A percentile compares a stretch with the other conserved stretches of the same genome.
Evolutionary conservation across 2,797 vertebrate genomes (phyloP).

Genomic region (Eremophila alpestris): DNA sequence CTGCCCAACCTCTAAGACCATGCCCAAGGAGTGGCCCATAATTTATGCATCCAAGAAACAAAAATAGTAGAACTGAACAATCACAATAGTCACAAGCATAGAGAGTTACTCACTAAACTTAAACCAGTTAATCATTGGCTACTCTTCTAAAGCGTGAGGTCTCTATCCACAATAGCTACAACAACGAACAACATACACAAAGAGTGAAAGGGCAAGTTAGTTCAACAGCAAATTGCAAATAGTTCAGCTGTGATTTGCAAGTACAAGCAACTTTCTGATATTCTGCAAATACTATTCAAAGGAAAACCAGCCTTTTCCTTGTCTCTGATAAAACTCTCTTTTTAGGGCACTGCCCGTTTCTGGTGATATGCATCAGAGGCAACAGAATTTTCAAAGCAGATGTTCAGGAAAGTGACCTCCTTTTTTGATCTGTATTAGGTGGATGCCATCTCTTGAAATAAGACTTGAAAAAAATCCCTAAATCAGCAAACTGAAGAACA

Average conservation of each 20-base stretch:
- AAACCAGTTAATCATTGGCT: slow-evolving; percentile 48
- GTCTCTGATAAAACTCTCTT: not conserved
- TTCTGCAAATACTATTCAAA: not conserved
- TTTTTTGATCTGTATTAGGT: not conserved
- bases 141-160: slow-evolving; percentile 11
- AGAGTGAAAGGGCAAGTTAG: slow-evolving; percentile 26
- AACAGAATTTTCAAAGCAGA: not conserved
- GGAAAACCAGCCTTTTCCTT: not conserved
- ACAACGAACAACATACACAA: slow-evolving; percentile 10
- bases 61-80: slow-evolving; percentile 11
- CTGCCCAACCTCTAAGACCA: not conserved
- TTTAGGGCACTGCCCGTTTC: not conserved
- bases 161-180: slow-evolving; percentile 48
- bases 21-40: not conserved
- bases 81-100: not conserved
- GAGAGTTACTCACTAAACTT: slow-evolving; percentile 56
- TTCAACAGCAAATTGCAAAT: slow-evolving; percentile 16
- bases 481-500: not conserved
- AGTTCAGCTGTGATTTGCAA: slow-evolving; percentile 1
- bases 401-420: not conserved
- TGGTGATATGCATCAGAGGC: not conserved
- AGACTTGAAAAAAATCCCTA: not conserved
- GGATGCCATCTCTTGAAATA: not conserved
- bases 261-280: not conserved
- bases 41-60: not conserved